Conservation (phyloP, 35 echinoderm and acorn worm species). For the Apostichopus japonicus region DNA sequence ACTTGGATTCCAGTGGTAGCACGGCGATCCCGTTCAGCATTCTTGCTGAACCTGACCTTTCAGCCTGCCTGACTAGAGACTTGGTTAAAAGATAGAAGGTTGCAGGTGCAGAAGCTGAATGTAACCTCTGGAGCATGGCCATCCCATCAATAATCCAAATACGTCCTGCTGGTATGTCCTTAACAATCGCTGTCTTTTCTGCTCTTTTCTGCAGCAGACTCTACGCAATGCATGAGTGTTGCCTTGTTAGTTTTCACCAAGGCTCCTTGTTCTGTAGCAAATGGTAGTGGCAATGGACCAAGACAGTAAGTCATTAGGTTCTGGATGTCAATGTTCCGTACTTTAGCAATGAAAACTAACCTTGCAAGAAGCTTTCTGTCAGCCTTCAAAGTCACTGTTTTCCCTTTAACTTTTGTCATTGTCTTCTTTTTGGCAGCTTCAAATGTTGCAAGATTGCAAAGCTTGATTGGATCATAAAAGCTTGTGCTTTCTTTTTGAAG, state of each 20-base stretch:
- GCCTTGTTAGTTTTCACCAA: conserved; percentile 81
- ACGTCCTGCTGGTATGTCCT: conserved; percentile 25
- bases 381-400: conserved; percentile 45
- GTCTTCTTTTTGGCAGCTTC: background rate
- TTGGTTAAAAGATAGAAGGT: conserved; percentile 16
- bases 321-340: conserved; percentile 55
- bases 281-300: conserved; percentile 54
- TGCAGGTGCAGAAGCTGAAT: conserved; percentile 40
- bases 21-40: conserved; percentile 53
- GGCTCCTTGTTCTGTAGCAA: conserved; percentile 62
- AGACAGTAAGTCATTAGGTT: conserved; percentile 72
- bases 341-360: conserved; percentile 57
- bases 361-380: conserved; percentile 68
- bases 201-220: background rate
- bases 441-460: conserved; percentile 59
- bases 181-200: background rate
- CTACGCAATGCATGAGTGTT: conserved; percentile 41
- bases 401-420: conserved; percentile 44
- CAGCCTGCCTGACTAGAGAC: conserved; percentile 18
- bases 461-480: background rate
- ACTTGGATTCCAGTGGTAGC: conserved; percentile 51
- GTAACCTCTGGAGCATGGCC: conserved; percentile 42
- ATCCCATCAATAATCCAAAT: conserved; percentile 66
- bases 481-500: conserved; percentile 12
- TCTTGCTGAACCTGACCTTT: conserved; percentile 43